These are phyloP conservation scores for Crocodylus rhombifer DNA, from an alignment of 2,797 vertebrate species.

Conservation along the genomic window DNA sequence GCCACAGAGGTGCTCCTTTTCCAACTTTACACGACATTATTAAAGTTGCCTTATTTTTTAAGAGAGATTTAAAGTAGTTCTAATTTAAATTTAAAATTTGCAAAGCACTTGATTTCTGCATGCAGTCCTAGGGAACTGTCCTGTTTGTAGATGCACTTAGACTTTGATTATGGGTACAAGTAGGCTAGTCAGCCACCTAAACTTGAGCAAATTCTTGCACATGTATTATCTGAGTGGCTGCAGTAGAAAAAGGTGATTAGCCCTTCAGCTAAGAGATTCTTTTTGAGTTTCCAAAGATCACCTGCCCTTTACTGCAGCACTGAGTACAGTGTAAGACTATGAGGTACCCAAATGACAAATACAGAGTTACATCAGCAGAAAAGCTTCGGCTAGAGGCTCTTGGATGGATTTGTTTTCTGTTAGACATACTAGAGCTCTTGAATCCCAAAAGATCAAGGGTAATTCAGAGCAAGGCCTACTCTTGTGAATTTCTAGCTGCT, in stretches of 20 bases:
- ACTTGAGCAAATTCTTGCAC: background rate
- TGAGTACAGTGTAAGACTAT: background rate
- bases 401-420: background rate
- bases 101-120: background rate
- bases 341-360: background rate
- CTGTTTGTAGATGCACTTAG: background rate
- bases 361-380: background rate
- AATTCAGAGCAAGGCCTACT: background rate
- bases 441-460: no score
- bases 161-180: background rate
- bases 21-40: background rate
- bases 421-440: background rate
- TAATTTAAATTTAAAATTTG: constrained; percentile 24
- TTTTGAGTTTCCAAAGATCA: background rate
- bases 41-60: background rate
- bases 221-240: background rate
- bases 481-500: background rate
- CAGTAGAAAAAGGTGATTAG: background rate
- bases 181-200: background rate
- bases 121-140: background rate
- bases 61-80: background rate
- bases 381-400: background rate
- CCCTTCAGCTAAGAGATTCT: background rate
- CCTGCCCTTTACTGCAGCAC: background rate
- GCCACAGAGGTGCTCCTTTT: background rate